Percentiles rank a stretch among this genome's conserved stretches.
Conservation (phyloP, 2,888 invertebrate genomes). For the Nomada fucata region DNA sequence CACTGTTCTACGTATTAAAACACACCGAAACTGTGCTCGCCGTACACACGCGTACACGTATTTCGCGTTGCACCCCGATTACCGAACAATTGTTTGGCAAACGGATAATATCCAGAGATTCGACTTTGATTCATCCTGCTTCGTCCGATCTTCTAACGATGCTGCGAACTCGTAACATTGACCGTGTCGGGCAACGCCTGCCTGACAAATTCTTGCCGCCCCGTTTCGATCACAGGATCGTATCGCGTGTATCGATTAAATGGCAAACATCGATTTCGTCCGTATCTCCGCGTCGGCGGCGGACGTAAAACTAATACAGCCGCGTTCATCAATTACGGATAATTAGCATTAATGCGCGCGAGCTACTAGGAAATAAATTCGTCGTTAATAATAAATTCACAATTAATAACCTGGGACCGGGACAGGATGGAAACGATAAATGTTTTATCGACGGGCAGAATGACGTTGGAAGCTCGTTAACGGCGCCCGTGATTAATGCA, state of each 20-base stretch:
- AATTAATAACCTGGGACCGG: constrained; percentile 51
- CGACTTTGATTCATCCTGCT: constrained; percentile 24
- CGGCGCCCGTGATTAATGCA: constrained; percentile 56
- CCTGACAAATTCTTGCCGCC: constrained; percentile 28
- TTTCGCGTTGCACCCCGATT: constrained; percentile 3
- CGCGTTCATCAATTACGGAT: constrained; percentile 50
- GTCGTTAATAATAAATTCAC: constrained; percentile 63
- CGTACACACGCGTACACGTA: neutral
- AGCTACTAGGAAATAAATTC: constrained; percentile 52
- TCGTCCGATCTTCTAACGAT: constrained; percentile 4
- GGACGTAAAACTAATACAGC: constrained; percentile 48
- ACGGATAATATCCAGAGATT: constrained; percentile 10
- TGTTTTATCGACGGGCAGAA: constrained; percentile 47
- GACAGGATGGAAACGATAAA: constrained; percentile 35
- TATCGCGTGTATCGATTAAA: constrained; percentile 41
- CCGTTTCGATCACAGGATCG: constrained; percentile 35
- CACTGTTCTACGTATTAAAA: neutral
- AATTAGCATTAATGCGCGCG: constrained; percentile 50
- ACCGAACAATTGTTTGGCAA: constrained; percentile 4
- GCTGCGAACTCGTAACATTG: constrained; percentile 10
- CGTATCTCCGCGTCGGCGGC: constrained; percentile 24
- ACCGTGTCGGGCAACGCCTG: neutral
- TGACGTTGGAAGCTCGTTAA: constrained; percentile 51
- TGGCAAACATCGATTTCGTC: constrained; percentile 25
- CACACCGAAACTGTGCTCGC: neutral